Base-by-base conservation (phyloP, 2,113 vertebrate genomes). In the Oreotragus oreotragus region DNA sequence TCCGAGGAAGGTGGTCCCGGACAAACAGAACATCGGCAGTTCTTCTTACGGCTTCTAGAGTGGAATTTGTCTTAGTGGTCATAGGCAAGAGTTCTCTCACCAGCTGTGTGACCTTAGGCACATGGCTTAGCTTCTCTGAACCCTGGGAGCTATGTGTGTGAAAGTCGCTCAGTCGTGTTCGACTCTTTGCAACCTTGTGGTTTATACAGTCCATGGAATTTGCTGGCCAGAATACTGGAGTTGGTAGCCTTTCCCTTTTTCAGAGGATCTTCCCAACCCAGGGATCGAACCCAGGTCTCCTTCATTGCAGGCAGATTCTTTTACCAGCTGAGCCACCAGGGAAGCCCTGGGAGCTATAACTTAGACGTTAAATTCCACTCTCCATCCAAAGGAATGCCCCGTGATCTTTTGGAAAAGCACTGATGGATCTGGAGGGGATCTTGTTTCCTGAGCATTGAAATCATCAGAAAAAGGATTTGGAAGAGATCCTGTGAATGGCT, bases 101-200 rank as follows among this genome's bases (percentile, higher is more conserved):
- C 6, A 76, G 39, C 70, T 76, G 6, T 76, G 39, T 15, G 39
- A 76, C 39, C 70, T 14, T 6, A 43, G 70, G 39, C 70, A 43
- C 4, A 14, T 7, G 39, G 39, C 39, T 76, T 43, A 76, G 27
- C 23, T 14, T 43, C 36, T 43, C 23, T 43, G 39, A 76, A 76
- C 39, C 70, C 6, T 76, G 12, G 70, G 21, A 83, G 33, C n/a
- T 55, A 5, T 55, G 5, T 73, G 66, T 39, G 36, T 39, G 66
- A 73, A 73, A 73, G 36, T 25, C 5, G 0, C 21, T 73, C 36
- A 73, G 36, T 39, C 2, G 11, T 73, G 66, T 39, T 73, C 2
- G 0, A 39, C 66, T 73, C 66, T 70, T 23, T 73, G 36, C 0
- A 0, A 73, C 9, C 10, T 12, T 2, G 2, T 73, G 66, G 19